Evolutionary conservation across 2,888 invertebrate genomes (phyloP), one percentile per base, ranked within the genome.

Genomic region (Sinohyriopsis cumingii): DNA sequence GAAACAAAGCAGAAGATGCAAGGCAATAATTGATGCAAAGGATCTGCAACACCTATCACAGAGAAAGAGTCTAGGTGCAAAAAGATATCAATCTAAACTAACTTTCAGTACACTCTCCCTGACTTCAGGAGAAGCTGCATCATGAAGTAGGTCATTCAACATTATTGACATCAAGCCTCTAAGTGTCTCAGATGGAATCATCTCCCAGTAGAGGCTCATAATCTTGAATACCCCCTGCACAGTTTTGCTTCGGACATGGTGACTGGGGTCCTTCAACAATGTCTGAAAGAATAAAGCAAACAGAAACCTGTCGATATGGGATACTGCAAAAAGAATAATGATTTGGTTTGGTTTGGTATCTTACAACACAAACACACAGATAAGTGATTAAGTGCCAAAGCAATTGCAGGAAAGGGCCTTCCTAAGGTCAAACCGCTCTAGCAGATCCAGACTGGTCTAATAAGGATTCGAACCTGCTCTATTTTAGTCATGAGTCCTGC

Each of bases 61-160:
- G 24, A 22, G 25, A 20, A 3, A 59, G 22, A 20, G 19, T 28
- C 24, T 24, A 25, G n/a, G 59, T n/a, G 20, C 59, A 18, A 28
- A 20, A 63, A n/a, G 3, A n/a, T 63, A 1, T 20, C 57, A 45
- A 25, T 25, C 28, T 25, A 53, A 20, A 63, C 71, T 66, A 72
- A 89, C 90, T 86, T 83, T 84, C 33, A 88, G 72, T 3, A 88
- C 90, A 71, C 86, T 83, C 25, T 82, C 83, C 33, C 90, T 79
- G 59, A 90, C 89, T 66, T 87, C 86, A 53, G 85, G 78, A 3
- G 89, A 88, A 1, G 88, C 79, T 22, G 82, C 80, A 75, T 90
- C 90, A 71, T 76, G 82, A 4, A 85, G 84, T 53, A 89, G 76
- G 33, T 89, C 88, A 45, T 82, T 73, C 5, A 88, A 76, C 53